Percentiles rank a stretch among this genome's conserved stretches.
Conservation (phyloP, 2,888 invertebrate species). For the Heteropelma amictum region DNA sequence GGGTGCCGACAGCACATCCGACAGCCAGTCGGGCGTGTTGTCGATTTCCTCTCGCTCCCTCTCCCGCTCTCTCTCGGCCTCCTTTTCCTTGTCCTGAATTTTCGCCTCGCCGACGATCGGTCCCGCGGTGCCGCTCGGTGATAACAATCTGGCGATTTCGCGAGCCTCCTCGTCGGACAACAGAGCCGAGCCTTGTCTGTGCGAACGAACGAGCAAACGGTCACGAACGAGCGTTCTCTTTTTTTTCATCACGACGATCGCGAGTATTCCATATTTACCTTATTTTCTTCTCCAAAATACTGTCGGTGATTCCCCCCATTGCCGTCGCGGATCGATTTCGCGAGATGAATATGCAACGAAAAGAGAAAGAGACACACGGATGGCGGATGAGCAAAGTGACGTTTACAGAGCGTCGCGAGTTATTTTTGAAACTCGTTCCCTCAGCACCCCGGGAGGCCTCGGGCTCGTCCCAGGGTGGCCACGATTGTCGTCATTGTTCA, state of each 20-base stretch:
- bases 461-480: constrained; percentile 70
- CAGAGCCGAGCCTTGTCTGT: constrained; percentile 86
- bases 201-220: too few species aligned
- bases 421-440: constrained; percentile 55
- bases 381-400: not conserved
- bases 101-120: constrained; percentile 64
- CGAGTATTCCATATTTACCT: constrained; percentile 84
- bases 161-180: constrained; percentile 94
- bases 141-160: constrained; percentile 90
- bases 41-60: constrained; percentile 76
- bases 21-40: constrained; percentile 80
- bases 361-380: constrained; percentile 40
- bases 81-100: constrained; percentile 77
- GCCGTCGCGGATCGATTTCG: constrained; percentile 49
- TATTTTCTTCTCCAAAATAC: constrained; percentile 92
- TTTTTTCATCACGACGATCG: too few species aligned
- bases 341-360: constrained; percentile 60
- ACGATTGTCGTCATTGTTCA: constrained; percentile 70
- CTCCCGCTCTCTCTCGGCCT: constrained; percentile 79
- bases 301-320: constrained; percentile 79
- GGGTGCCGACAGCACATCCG: constrained; percentile 81
- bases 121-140: constrained; percentile 77
- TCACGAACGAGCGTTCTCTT: too few species aligned
- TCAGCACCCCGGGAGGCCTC: constrained; percentile 71
- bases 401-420: not conserved